Evolutionary conservation across 2,113 vertebrate species (phyloP).

Genomic region (Gavialis gangeticus): DNA sequence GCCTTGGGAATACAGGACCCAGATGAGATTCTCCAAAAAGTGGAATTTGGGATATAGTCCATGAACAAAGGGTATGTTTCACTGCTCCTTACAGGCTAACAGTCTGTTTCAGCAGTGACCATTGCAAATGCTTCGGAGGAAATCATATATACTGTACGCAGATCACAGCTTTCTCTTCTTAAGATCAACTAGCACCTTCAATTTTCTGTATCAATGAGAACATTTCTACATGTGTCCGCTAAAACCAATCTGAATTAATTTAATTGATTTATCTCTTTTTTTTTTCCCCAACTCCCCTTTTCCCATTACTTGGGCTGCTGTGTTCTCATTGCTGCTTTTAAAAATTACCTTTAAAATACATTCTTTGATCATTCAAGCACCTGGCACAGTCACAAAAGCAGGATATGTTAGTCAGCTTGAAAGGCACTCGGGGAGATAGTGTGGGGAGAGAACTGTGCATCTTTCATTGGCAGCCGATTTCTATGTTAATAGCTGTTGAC

Average conservation of each 20-base stretch:
- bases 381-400: too few species aligned
- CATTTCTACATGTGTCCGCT: not conserved
- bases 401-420: too few species aligned
- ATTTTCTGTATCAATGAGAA: not conserved
- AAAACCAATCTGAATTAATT: not conserved
- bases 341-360: too few species aligned
- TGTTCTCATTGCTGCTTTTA: too few species aligned
- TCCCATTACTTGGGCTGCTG: too few species aligned
- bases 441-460: too few species aligned
- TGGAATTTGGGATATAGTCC: not conserved
- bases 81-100: not conserved
- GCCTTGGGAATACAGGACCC: not conserved
- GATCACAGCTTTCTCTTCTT: not conserved
- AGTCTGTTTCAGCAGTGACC: not conserved
- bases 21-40: not conserved
- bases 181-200: not conserved
- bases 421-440: too few species aligned
- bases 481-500: too few species aligned
- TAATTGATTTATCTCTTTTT: not conserved
- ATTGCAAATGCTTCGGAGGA: not conserved
- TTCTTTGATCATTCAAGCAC: too few species aligned
- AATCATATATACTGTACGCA: not conserved
- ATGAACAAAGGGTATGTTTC: not conserved
- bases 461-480: too few species aligned
- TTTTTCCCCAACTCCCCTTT: too few species aligned